Percentiles rank a stretch among this genome's conserved stretches.
phyloP scores from a whole-genome alignment of 2,888 invertebrate genomes.

The Harmothoe impar region DNA sequence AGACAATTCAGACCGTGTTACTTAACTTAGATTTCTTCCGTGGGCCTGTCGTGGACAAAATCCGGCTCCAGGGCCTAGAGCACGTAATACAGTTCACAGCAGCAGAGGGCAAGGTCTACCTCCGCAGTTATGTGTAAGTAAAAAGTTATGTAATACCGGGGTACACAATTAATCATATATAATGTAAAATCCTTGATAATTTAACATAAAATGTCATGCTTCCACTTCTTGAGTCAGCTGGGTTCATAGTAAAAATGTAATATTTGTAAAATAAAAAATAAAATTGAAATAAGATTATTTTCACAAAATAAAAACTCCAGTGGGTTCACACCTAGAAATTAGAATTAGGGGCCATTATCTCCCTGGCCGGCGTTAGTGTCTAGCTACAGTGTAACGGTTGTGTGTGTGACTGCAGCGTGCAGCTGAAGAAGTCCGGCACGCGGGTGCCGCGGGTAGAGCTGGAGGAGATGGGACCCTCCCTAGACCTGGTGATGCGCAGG shows the following conservation, averaged over 20 bases:
- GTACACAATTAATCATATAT: too few species aligned
- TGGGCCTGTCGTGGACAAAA: constrained; percentile 90
- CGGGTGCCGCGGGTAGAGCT: constrained; percentile 95
- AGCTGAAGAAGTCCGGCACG: constrained; percentile 94
- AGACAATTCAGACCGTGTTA: too few species aligned
- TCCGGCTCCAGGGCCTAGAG: constrained; percentile 96
- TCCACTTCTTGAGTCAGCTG: too few species aligned
- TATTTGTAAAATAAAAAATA: too few species aligned
- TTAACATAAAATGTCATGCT: background rate
- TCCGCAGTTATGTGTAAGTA: constrained; percentile 88
- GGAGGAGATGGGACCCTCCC: constrained; percentile 95
- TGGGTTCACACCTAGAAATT: too few species aligned
- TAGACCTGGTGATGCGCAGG: constrained; percentile 93
- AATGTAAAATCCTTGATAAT: too few species aligned
- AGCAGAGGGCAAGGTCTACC: constrained; percentile 89
- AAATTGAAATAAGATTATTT: too few species aligned
- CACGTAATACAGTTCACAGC: constrained; percentile 95
- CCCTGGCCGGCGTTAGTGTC: too few species aligned
- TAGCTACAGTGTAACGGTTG: too few species aligned
- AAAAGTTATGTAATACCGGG: background rate
- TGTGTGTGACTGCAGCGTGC: constrained; percentile 88
- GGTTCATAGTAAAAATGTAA: too few species aligned
- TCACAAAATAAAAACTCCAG: too few species aligned
- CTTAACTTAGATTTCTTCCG: constrained; percentile 97
- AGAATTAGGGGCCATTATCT: too few species aligned